Evolutionary conservation across 2,888 invertebrate species (phyloP), one percentile per base, ranked within the genome.

Genomic region (Lysandra bellargus): DNA sequence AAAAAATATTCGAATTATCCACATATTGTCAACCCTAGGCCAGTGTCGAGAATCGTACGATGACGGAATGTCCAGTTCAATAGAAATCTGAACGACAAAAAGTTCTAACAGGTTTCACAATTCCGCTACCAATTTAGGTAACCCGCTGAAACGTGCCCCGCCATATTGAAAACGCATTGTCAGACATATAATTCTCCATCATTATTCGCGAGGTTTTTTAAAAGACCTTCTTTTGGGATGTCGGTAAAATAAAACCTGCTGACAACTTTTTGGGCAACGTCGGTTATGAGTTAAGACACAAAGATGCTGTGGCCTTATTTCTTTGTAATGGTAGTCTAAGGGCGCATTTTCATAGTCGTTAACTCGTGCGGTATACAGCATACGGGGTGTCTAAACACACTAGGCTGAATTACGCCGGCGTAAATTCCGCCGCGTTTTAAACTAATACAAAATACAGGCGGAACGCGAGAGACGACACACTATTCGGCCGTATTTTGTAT

Each of bases 81-180:
- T 92, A 92, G 92, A 92, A 92, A 92, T 90, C 91, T 89, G 80
- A 81, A 80, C 84, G 81, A 86, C 86, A 92, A 92, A 91, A 92
- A 91, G 87, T 87, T 88, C 89, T 88, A 91, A 91, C 90, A 85
- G 91, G 92, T 92, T 92, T 92, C 91, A 90, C 91, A 90, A 89
- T 89, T 87, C 89, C 89, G 87, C 85, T 86, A 83, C 91, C 92
- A 87, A 88, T 87, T 91, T 89, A 85, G 89, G 89, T 84, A 88
- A 87, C 86, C 80, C 79, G 84, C 85, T 80, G 85, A 87, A 87
- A 84, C 86, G 86, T 85, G 86, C 84, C 81, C 80, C 77, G 81
- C 81, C 64, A 82, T 78, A 69, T 69, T 78, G 64, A 69, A 69
- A 78, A 49, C 37, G 49, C 23, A 49, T 69, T 78, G 69, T 69